Evolutionary conservation across 1,140 invertebrate genomes (phyloP).

Genomic region (Aporrectodea caliginosa): DNA sequence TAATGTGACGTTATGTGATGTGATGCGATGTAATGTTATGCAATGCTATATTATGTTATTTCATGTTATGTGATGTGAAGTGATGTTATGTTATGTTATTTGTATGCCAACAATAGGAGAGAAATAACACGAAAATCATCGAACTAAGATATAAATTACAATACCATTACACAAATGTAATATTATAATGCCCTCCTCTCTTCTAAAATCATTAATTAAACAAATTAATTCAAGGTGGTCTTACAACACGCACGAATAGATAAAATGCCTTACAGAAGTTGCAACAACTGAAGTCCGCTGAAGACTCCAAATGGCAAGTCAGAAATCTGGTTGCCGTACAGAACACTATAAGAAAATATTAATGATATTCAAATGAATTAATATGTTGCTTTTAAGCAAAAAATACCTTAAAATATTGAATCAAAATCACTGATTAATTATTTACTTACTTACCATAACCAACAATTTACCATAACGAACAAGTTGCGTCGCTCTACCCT

Average conservation of each 20-base stretch:
- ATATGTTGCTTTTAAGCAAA: neutral
- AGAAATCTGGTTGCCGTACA: conserved; percentile 96
- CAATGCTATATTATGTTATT: no score
- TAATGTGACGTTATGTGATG: no score
- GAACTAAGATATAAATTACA: neutral
- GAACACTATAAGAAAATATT: conserved; percentile 64
- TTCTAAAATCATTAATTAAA: no score
- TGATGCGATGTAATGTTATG: no score
- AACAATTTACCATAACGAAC: no score
- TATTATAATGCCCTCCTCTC: neutral
- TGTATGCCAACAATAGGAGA: no score
- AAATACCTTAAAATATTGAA: neutral
- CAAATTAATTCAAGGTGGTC: neutral
- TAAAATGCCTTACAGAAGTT: conserved; percentile 78
- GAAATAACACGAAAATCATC: neutral
- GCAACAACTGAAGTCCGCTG: conserved; percentile 81
- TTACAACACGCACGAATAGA: neutral
- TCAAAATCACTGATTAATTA: conserved; percentile 11
- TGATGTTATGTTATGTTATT: no score
- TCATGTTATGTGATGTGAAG: no score
- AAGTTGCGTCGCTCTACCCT: no score
- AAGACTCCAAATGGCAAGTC: conserved; percentile 89
- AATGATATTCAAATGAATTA: neutral
- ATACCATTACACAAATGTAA: neutral
- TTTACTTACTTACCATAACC: neutral